Evolutionary conservation across 1,140 invertebrate genomes (phyloP).

Genomic region (Caenorhabditis brenneri): DNA sequence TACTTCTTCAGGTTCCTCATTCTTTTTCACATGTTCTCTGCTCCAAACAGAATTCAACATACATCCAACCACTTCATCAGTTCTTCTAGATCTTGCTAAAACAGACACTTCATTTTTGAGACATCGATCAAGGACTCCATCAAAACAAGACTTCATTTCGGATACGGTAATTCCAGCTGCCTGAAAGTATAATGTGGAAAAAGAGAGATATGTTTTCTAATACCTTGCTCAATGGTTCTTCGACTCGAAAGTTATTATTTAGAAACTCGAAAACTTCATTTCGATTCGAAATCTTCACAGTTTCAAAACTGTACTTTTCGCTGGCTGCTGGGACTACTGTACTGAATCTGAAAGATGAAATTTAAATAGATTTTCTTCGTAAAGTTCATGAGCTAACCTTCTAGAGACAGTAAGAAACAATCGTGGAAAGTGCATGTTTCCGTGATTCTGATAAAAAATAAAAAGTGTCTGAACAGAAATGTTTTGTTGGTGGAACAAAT

Average conservation of each 20-base stretch:
- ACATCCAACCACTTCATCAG: not conserved
- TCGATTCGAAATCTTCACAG: not conserved
- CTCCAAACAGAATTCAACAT: constrained; percentile 19
- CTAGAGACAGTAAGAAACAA: not conserved
- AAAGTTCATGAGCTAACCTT: not conserved
- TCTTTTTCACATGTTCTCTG: not conserved
- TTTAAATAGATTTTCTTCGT: not conserved
- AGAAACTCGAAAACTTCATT: not conserved
- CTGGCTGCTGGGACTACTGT: not conserved
- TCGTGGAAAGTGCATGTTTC: not conserved
- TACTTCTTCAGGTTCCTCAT: not conserved
- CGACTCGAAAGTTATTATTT: not conserved
- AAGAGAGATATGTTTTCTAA: not conserved
- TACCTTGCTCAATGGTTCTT: constrained; percentile 3
- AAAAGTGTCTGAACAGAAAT: not conserved
- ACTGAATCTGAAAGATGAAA: not conserved
- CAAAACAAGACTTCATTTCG: not conserved
- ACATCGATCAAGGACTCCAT: not conserved
- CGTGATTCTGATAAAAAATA: not conserved
- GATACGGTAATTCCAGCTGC: not conserved
- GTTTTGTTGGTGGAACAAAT: not conserved
- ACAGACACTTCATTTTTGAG: constrained; percentile 1
- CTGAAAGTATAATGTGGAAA: not conserved
- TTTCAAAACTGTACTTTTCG: constrained; percentile 1
- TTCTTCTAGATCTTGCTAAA: not conserved